Evolutionary conservation across 2,797 vertebrate genomes (phyloP), one percentile per base, ranked within the genome.

Genomic region (Phataginus tricuspis): DNA sequence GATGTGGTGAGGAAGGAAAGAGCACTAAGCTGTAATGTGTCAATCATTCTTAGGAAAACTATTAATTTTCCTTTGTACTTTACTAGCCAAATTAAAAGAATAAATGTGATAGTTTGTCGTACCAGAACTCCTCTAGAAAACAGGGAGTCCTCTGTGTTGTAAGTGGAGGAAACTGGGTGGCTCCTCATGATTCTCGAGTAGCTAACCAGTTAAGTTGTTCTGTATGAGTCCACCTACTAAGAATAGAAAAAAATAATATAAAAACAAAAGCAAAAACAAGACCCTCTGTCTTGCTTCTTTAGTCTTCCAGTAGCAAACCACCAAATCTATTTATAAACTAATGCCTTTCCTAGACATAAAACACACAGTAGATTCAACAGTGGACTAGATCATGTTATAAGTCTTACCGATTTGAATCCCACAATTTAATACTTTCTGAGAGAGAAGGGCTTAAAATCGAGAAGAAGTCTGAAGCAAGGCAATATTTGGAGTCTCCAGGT

Each of bases 341-440:
- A 89, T 87, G 12, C 31, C 2, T 14, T 91, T 45, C 83, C 53
- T 94, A 16, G 72, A 16, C 14, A 59, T 45, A 96, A 94, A 86
- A 49, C 72, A 94, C 25, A 69, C 2, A 88, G 15, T 94, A n/a
- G 86, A 59, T 45, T 93, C 9, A 90, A 19, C 25, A 75, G 42
- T 16, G 59, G 1, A 55, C 14, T 51, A 79, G 7, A 55, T 53
- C 27, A 37, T 5, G 21, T 89, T 86, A 7, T 82, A 77, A 95
- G 42, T 94, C 45, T 91, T 27, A 19, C 27, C 80, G 14, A 69
- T 0, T 18, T 90, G 69, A 97, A 96, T 39, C 59, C 11, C 29
- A n/a, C 72, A 61, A 68, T 97, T 97, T 96, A 98, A 63, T 14
- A 80, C 64, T 6, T 19, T 27, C 7, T 90, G 29, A 93, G 69